Conservation (phyloP, 2,113 vertebrate genomes). For the Motacilla alba region DNA sequence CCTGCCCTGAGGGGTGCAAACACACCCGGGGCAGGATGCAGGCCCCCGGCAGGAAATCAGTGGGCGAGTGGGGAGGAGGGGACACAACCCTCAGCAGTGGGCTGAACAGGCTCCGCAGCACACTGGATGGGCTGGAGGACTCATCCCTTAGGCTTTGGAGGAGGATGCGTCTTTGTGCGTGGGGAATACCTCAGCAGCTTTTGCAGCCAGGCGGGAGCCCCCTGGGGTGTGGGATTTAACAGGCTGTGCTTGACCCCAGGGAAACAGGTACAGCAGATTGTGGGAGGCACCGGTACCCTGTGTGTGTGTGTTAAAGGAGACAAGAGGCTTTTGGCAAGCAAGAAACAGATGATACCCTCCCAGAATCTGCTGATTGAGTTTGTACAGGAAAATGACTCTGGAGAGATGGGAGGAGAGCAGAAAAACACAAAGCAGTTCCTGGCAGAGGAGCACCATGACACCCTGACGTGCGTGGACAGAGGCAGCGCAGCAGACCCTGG, state of each 20-base stretch:
- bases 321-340: not conserved
- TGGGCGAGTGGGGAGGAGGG: rapidly evolving
- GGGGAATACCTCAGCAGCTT: not conserved
- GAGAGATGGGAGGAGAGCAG: not conserved
- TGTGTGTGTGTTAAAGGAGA: not conserved
- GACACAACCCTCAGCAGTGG: not conserved
- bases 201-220: not conserved
- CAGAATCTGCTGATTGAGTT: not conserved
- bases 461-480: not conserved
- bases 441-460: not conserved
- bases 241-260: not conserved
- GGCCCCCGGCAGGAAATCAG: rapidly evolving
- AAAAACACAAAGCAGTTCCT: not conserved
- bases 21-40: rapidly evolving
- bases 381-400: not conserved
- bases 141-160: not conserved
- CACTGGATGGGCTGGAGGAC: not conserved
- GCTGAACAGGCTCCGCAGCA: not conserved
- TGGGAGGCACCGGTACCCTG: not conserved
- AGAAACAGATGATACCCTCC: not conserved
- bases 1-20: not conserved
- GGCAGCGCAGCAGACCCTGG: not conserved
- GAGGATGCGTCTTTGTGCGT: not conserved
- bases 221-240: not conserved
- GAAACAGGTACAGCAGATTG: not conserved